phyloP scores from a whole-genome alignment of 2,797 vertebrate genomes.

The Liasis olivaceus region DNA sequence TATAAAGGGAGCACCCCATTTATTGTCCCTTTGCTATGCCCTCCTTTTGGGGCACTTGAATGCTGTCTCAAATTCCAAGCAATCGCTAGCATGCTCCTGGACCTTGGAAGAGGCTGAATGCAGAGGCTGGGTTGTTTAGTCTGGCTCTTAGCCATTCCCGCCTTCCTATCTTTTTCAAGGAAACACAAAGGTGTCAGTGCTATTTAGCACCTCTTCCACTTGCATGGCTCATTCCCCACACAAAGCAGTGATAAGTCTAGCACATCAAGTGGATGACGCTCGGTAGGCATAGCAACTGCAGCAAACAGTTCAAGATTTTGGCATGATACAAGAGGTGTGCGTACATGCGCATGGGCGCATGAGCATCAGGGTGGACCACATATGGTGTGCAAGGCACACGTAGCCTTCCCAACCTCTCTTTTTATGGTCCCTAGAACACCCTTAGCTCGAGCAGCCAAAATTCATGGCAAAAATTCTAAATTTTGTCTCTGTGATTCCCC shows the following conservation, averaged over 20 bases:
- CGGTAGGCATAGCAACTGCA: not conserved
- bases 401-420: not conserved
- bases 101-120: not conserved
- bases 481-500: not conserved
- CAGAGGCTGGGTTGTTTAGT: not conserved
- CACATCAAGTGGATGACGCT: not conserved
- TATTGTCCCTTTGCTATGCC: not conserved
- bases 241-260: not conserved
- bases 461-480: not conserved
- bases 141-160: not conserved
- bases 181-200: not conserved
- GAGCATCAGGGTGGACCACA: not conserved
- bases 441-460: not conserved
- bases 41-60: not conserved
- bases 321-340: not conserved
- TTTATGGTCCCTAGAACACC: not conserved
- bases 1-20: not conserved
- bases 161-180: not conserved
- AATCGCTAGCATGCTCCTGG: not conserved
- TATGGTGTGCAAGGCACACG: not conserved
- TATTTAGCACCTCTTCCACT: not conserved
- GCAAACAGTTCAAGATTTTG: not conserved
- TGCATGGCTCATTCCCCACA: not conserved
- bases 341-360: not conserved
- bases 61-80: not conserved